Base-by-base conservation (phyloP, 2,113 vertebrate genomes). In the Anthoscopus minutus region DNA sequence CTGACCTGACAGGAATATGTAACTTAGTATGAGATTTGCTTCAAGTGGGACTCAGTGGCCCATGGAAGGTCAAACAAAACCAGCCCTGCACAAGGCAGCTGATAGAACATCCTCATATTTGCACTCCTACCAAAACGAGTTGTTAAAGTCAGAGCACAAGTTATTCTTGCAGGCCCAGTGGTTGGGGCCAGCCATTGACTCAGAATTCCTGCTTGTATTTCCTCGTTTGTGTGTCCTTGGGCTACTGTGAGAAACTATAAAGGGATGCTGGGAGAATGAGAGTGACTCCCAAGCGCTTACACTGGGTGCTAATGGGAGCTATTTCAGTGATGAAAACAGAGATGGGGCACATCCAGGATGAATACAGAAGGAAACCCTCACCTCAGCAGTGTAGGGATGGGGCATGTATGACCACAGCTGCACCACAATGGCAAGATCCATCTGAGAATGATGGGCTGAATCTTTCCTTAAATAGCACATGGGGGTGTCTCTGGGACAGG, bases 91-190 rank as follows among this genome's bases (percentile, higher is more conserved):
- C n/a, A 13, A 66, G 65, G 84, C 69, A 73, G 77, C 60, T 84
- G 69, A 38, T 60, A 70, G 89, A 62, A 65, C 48, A 56, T 33
- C 79, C 82, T 37, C 62, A 65, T 54, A 65, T 58, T 19, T 58
- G 64, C 60, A 61, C 38, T 33, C 85, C 81, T 58, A 62, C 56
- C 81, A 78, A 28, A 0, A 53, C 4, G 1, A 33, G 72, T 37
- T 42, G 42, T 42, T 13, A 42, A 86, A 94, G 60, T 18, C 89
- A 73, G 72, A 78, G 80, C 89, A 81, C 96, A 65, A 65, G 93
- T 96, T 96, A 69, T 93, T 94, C 96, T 70, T 9, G 89, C 71
- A 82, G 73, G 93, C 38, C 92, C 73, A 37, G 93, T 86, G 91
- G 91, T 38, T 91, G 72, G 71, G 87, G 37, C 40, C 86, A 93